Evolutionary conservation across 2,113 vertebrate species (phyloP).

Genomic region (Gopherus evgoodei): DNA sequence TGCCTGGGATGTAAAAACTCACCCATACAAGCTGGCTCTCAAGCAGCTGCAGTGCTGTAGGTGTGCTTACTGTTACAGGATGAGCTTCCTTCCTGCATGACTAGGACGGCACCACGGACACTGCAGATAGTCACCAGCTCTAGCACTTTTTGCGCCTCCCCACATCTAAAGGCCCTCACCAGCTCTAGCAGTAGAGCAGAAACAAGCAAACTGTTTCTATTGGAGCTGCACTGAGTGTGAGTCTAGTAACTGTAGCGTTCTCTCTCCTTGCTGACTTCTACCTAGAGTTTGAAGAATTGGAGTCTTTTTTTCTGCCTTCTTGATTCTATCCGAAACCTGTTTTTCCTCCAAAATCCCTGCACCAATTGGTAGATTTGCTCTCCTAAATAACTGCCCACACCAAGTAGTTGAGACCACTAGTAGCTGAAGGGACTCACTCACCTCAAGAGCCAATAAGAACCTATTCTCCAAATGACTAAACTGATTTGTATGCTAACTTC

Average conservation of each 20-base stretch:
- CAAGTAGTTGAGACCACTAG: neutral
- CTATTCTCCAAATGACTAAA: fast-evolving
- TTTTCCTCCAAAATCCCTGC: neutral
- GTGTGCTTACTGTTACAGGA: neutral
- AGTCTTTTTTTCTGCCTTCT: neutral
- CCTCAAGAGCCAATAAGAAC: neutral
- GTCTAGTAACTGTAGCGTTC: neutral
- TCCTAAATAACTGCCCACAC: neutral
- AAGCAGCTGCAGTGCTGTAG: neutral
- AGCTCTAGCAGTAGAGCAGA: neutral
- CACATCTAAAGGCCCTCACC: neutral
- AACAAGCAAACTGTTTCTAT: neutral
- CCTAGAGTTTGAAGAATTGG: neutral
- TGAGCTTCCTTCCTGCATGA: neutral
- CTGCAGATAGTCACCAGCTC: neutral
- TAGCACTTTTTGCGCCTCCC: neutral
- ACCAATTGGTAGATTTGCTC: neutral
- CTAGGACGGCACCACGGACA: neutral
- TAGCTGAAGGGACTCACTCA: neutral
- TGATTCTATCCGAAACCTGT: neutral
- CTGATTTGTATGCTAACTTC: neutral
- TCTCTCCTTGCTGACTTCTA: neutral
- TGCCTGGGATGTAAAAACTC: neutral
- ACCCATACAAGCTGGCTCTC: neutral
- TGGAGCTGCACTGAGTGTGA: neutral